These are phyloP conservation scores for Campoletis sonorensis DNA, from an alignment of 1,140 invertebrate genomes.

Conservation along the genomic window DNA sequence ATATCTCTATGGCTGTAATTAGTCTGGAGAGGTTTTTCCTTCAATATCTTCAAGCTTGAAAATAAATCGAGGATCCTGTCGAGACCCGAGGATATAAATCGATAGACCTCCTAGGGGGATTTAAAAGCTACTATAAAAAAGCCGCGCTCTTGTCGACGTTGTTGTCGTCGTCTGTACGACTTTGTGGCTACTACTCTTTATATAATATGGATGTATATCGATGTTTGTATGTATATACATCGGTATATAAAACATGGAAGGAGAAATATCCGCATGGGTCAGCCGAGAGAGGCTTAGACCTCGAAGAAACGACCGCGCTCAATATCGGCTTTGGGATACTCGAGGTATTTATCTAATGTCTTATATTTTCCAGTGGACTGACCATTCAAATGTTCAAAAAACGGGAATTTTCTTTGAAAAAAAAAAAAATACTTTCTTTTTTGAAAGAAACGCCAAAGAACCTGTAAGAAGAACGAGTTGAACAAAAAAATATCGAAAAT, in stretches of 20 bases:
- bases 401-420: not conserved
- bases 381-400: slow-evolving; percentile 66
- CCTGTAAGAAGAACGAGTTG: too few species aligned
- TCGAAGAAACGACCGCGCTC: slow-evolving; percentile 64
- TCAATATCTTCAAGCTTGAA: slow-evolving; percentile 14
- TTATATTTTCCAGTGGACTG: slow-evolving; percentile 71
- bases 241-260: slow-evolving; percentile 47
- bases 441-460: not conserved
- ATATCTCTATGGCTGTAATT: not conserved
- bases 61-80: slow-evolving; percentile 26
- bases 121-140: slow-evolving; percentile 58
- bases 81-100: slow-evolving; percentile 30
- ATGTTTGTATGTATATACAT: not conserved
- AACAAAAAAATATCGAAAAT: too few species aligned
- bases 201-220: slow-evolving; percentile 36
- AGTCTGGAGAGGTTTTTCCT: slow-evolving; percentile 29
- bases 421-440: not conserved
- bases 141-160: slow-evolving; percentile 55
- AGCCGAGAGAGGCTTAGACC: slow-evolving; percentile 75
- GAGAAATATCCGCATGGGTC: slow-evolving; percentile 76
- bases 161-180: slow-evolving; percentile 33
- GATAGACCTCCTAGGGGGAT: slow-evolving; percentile 25
- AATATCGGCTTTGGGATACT: slow-evolving; percentile 75
- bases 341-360: slow-evolving; percentile 74
- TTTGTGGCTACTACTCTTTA: not conserved